Conservation (phyloP, 1,140 invertebrate species). For the Meloidogyne floridensis region DNA sequence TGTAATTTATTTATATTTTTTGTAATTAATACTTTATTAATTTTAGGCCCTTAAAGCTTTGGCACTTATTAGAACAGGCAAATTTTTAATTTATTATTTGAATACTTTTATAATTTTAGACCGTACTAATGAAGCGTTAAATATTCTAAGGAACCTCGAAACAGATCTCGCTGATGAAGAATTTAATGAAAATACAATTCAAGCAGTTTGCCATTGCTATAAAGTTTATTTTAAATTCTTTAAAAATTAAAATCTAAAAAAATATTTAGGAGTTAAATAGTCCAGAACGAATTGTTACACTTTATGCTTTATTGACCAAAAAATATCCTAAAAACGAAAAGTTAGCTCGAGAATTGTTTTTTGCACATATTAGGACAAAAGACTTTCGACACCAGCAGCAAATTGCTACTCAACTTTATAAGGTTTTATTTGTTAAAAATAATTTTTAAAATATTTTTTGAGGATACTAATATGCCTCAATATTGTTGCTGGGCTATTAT, state of each 20-base stretch:
- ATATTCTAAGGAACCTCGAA: constrained; percentile 78
- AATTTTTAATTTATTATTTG: constrained; percentile 59
- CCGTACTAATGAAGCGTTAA: constrained; percentile 74
- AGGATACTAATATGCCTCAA: constrained; percentile 75
- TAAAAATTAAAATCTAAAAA: constrained; percentile 78
- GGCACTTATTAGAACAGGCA: constrained; percentile 81
- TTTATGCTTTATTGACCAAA: constrained; percentile 85
- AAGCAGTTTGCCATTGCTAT: constrained; percentile 94
- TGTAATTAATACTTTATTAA: constrained; percentile 62
- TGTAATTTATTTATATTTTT: constrained; percentile 22
- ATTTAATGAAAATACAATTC: constrained; percentile 85
- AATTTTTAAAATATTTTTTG: neutral
- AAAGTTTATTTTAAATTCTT: constrained; percentile 72
- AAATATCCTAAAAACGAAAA: constrained; percentile 85
- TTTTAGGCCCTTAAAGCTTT: constrained; percentile 79
- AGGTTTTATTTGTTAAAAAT: constrained; percentile 75
- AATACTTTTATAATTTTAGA: constrained; percentile 3
- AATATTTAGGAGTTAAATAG: constrained; percentile 41
- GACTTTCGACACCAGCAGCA: constrained; percentile 89
- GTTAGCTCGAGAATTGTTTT: constrained; percentile 86
- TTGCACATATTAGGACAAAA: constrained; percentile 86
- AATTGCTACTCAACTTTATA: constrained; percentile 84
- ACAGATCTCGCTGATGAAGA: constrained; percentile 71
- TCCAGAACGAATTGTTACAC: constrained; percentile 77
- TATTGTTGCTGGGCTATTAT: constrained; percentile 98